A percentile compares a stretch with the other conserved stretches of the same genome.
Conservation (phyloP, 2,113 vertebrate genomes). For the Numida meleagris region DNA sequence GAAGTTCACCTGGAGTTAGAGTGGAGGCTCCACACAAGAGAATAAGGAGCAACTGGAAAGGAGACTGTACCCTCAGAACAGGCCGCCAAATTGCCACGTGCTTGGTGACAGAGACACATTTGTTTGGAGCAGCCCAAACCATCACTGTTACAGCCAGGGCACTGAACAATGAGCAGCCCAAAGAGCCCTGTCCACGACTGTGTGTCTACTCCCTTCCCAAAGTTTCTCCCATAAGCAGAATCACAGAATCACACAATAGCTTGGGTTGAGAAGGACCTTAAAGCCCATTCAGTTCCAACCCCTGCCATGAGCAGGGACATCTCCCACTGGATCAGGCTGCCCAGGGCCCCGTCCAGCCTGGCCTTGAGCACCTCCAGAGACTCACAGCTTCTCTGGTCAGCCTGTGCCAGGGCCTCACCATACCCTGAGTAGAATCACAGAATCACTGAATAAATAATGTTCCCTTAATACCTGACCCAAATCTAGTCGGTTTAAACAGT, state of each 20-base stretch:
- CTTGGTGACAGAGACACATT: background rate
- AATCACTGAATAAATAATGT: background rate
- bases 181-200: background rate
- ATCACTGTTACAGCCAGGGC: rapidly evolving
- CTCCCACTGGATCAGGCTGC: background rate
- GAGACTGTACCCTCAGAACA: background rate
- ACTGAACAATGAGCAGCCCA: rapidly evolving
- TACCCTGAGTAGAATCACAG: no score
- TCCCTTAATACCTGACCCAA: background rate
- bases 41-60: background rate
- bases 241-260: background rate
- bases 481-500: background rate
- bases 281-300: background rate
- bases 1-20: background rate
- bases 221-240: background rate
- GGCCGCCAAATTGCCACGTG: background rate
- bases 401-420: background rate
- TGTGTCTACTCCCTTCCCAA: rapidly evolving
- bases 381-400: background rate
- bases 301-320: background rate
- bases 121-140: background rate
- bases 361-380: background rate
- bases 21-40: background rate
- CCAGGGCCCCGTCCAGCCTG: background rate
- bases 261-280: background rate